Conservation (phyloP, 2,797 vertebrate species). For the Anolis apletophallus region DNA sequence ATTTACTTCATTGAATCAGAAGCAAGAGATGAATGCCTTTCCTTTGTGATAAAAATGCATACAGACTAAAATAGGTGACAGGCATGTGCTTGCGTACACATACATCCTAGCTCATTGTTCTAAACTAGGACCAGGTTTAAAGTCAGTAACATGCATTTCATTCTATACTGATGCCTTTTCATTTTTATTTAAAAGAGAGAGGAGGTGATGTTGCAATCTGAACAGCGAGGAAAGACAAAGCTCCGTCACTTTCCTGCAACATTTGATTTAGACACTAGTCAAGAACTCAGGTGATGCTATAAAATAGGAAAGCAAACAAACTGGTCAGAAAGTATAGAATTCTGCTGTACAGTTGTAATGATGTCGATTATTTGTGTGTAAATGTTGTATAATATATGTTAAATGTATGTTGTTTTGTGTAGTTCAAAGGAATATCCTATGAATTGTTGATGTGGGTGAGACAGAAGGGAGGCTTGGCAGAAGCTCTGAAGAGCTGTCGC, state of each 20-base stretch:
- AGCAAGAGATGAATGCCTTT: neutral
- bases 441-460: too few species aligned
- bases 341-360: neutral
- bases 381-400: too few species aligned
- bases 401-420: too few species aligned
- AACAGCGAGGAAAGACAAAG: slow-evolving; percentile 34
- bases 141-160: neutral
- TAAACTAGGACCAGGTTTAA: neutral
- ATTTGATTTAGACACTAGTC: neutral
- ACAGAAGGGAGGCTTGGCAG: too few species aligned
- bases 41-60: slow-evolving; percentile 1
- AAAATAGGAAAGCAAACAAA: neutral
- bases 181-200: neutral
- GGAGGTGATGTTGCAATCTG: neutral
- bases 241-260: neutral
- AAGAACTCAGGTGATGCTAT: neutral
- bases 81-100: too few species aligned
- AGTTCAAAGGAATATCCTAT: too few species aligned
- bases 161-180: neutral
- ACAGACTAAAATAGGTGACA: neutral
- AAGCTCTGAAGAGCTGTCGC: too few species aligned
- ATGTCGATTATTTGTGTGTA: too few species aligned
- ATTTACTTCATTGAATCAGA: too few species aligned
- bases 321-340: neutral
- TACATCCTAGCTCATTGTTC: neutral